A percentile compares a stretch with the other conserved stretches of the same genome.
Conservation (phyloP, 2,113 vertebrate species). For the Mastomys natalensis region DNA sequence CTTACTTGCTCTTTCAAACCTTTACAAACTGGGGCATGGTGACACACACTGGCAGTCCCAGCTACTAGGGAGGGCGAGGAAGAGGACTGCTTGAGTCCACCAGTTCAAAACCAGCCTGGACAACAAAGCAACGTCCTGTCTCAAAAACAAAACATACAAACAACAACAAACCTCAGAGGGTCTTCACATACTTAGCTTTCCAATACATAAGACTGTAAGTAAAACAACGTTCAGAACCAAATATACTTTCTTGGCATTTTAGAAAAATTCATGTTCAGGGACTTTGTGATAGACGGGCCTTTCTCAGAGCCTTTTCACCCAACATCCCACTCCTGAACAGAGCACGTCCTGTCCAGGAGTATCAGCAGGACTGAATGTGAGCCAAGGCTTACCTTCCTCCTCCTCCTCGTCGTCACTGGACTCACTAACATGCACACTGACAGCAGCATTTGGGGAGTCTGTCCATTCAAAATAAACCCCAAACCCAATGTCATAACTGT, state of each 20-base stretch:
- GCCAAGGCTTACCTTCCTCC: slow-evolving; percentile 91
- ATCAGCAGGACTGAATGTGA: not conserved
- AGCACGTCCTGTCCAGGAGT: not conserved
- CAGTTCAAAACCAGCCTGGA: not conserved
- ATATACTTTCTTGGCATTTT: not conserved
- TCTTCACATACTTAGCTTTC: not conserved
- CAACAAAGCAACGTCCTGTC: not conserved
- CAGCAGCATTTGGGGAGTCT: slow-evolving; percentile 94
- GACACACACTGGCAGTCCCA: not conserved
- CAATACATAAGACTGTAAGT: not conserved
- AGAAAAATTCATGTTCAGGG: not conserved
- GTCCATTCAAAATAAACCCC: slow-evolving; percentile 99
- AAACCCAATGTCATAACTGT: slow-evolving; percentile 99
- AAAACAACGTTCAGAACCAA: not conserved
- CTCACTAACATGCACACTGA: slow-evolving; percentile 98
- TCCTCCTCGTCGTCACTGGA: slow-evolving; percentile 99
- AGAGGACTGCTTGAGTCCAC: not conserved
- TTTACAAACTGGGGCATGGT: not conserved
- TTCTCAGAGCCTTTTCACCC: not conserved
- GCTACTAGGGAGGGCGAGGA: not conserved
- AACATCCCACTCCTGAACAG: not conserved
- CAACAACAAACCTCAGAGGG: not conserved
- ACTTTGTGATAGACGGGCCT: not conserved
- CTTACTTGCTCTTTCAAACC: not conserved
- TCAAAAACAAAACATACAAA: not conserved